Base-by-base conservation (phyloP, 2,797 vertebrate genomes). In the Strix occidentalis region DNA sequence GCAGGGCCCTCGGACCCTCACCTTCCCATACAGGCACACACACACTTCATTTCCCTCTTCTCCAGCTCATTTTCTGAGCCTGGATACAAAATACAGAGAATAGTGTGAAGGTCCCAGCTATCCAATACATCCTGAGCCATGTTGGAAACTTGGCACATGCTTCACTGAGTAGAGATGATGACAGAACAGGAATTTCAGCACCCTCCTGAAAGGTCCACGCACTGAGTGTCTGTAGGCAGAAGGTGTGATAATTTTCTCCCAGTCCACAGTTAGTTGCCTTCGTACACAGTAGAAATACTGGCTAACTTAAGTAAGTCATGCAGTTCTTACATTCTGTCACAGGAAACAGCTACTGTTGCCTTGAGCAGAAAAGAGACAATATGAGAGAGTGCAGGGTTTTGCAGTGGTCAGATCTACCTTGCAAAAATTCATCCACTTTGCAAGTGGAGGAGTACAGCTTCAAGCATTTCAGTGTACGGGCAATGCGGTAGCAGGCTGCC, bases 381-480 rank as follows among this genome's bases (percentile, higher is more conserved):
- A 4, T 15, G 58, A 37, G 53, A 63, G 51, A 5, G 0, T 21
- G 23, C 23, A 1, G 29, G 23, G 28, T 54, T 87, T 89, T 0
- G 0, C 58, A 0, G 5, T 28, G 81, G 74, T 84, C 70, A 70
- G 48, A 63, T 54, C 51, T 20, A 41, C 56, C 25, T 31, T 5
- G 16, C 64, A 78, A 58, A 90, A 71, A 46, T 65, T 46, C n/a
- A 51, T 37, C 51, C 35, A 10, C 31, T 78, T 76, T 25, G 51
- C 17, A 70, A 39, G 41, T 5, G 37, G 56, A 33, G 51, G 61
- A 46, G 33, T 16, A 12, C 18, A 51, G 6, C 46, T 56, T 3
- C 3, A 39, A 65, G 77, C 46, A 6, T 46, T 50, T 46, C 33
- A 35, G 57, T 25, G 80, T 65, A 26, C 28, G 75, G 86, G 51